Percentiles rank a stretch among this genome's conserved stretches.
Evolutionary conservation across 2,797 vertebrate genomes (phyloP).

Genomic region (Falco rusticolus): DNA sequence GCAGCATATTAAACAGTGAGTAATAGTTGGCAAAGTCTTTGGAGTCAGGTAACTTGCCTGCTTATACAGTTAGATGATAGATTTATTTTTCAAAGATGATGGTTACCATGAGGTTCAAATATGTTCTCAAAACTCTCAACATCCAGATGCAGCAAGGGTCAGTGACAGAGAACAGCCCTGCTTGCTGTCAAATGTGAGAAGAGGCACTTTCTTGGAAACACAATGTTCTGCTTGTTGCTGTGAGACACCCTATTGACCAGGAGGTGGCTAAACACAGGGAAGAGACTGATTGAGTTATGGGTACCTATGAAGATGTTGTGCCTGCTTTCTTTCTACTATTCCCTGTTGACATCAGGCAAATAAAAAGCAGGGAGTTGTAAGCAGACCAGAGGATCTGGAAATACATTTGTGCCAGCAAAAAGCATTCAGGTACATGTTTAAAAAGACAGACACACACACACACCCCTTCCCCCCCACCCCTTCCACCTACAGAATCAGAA

Average conservation of each 20-base stretch:
- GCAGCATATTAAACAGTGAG: neutral
- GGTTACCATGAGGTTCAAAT: neutral
- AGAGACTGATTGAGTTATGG: neutral
- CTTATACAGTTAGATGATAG: neutral
- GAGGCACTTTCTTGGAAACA: neutral
- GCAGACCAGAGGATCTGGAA: neutral
- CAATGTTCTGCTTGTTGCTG: neutral
- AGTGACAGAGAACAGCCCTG: neutral
- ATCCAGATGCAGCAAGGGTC: neutral
- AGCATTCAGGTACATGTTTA: neutral
- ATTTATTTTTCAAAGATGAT: neutral
- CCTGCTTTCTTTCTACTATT: neutral
- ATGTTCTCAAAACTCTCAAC: neutral
- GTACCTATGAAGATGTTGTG: neutral
- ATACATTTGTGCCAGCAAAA: neutral
- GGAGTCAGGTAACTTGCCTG: neutral
- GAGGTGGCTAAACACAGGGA: neutral
- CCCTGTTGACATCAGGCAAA: neutral
- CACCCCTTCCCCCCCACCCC: fast-evolving
- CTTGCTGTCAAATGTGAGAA: neutral
- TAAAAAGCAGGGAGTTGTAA: neutral
- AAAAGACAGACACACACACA: neutral
- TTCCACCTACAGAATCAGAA: neutral
- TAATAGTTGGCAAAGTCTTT: neutral
- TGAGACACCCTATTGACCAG: neutral